Evolutionary conservation across 2,113 vertebrate genomes (phyloP).

Genomic region (Aix galericulata): DNA sequence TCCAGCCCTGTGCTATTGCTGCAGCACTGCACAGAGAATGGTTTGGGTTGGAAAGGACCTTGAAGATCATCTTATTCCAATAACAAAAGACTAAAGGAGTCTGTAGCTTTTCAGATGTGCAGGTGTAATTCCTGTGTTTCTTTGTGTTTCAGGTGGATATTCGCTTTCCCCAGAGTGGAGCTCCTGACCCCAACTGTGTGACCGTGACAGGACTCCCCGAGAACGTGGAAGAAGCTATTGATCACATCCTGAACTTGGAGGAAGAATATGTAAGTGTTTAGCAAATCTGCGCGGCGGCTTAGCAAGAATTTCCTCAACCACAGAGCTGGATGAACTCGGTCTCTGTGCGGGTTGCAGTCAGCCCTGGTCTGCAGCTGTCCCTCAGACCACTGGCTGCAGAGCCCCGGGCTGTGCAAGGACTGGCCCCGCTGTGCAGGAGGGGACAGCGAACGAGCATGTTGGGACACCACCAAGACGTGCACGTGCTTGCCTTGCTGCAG

Average conservation of each 20-base stretch:
- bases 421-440: neutral
- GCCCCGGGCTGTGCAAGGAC: neutral
- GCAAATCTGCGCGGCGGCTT: neutral
- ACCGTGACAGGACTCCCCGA: constrained; percentile 95
- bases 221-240: constrained; percentile 96
- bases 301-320: neutral
- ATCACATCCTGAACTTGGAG: constrained; percentile 96
- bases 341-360: neutral
- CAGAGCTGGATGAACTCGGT: neutral
- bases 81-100: fast-evolving
- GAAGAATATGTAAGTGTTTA: constrained; percentile 92
- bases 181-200: constrained; percentile 92
- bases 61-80: neutral
- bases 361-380: neutral
- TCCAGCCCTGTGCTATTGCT: neutral
- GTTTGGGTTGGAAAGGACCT: neutral
- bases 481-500: neutral
- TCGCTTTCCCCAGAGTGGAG: constrained; percentile 94
- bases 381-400: neutral
- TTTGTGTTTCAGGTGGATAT: constrained; percentile 88
- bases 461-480: neutral
- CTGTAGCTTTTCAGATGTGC: neutral
- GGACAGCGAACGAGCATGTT: neutral
- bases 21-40: neutral
- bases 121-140: neutral